phyloP scores from a whole-genome alignment of 2,113 vertebrate species.

The Proteles cristata region DNA sequence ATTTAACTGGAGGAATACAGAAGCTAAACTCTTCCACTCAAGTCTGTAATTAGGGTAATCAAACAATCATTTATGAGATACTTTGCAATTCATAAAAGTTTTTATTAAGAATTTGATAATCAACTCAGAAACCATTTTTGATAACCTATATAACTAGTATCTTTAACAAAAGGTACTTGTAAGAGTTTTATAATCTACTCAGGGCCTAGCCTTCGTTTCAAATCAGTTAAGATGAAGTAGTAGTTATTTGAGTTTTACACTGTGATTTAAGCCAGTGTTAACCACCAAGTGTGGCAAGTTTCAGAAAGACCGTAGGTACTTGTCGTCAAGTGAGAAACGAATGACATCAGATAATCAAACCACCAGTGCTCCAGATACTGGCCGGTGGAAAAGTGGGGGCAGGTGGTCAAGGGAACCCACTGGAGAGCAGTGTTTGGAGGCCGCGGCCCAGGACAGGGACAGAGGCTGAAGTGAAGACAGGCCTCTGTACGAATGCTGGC shows the following conservation, averaged over 20 bases:
- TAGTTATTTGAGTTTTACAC: constrained; percentile 8
- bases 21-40: constrained; percentile 35
- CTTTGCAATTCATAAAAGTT: background rate
- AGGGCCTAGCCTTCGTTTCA: constrained; percentile 28
- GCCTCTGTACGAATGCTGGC: background rate
- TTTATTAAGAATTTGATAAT: background rate
- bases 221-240: constrained; percentile 37
- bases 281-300: constrained; percentile 25
- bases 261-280: constrained; percentile 40
- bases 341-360: background rate
- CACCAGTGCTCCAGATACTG: background rate
- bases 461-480: background rate
- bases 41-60: background rate
- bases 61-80: constrained; percentile 21
- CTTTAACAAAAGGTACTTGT: constrained; percentile 14
- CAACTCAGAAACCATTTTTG: constrained; percentile 32
- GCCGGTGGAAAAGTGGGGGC: background rate
- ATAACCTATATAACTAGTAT: background rate
- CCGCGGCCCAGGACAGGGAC: background rate
- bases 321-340: background rate
- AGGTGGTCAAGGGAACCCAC: background rate
- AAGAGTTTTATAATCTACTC: background rate
- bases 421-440: background rate
- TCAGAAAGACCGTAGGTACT: background rate
- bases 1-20: constrained; percentile 21